Evolutionary conservation across 2,797 vertebrate species (phyloP), one percentile per base, ranked within the genome.

Genomic region (Hafferia zeledoni): DNA sequence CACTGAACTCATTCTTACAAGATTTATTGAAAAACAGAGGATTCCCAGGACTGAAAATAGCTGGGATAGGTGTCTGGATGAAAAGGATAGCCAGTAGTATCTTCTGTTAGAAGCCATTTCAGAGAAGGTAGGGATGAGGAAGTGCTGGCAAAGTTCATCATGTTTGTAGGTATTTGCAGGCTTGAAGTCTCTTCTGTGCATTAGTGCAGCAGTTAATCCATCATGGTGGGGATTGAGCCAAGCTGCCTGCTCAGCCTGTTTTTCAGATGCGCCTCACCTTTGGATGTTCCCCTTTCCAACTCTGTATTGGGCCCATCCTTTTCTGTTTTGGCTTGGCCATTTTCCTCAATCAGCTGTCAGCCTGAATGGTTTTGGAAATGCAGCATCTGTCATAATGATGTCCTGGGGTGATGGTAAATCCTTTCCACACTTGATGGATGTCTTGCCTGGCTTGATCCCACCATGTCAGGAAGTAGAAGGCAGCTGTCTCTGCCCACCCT

Each of bases 151-250:
- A 44, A 49, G 35, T 64, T 86, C 19, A 70, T 77, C 1, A 1
- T 28, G 16, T 55, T 25, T 60, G 24, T 16, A 56, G 31, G 37
- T 44, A 33, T 70, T 77, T 30, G 22, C 68, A 88, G 80, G 49
- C 46, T 91, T 71, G 52, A 19, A 30, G 44, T 28, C 44, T 72
- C 23, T 52, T 24, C 30, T 19, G 25, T 43, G 60, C 52, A 7
- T n/a, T 55, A 27, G 47, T 53, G 59, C 22, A 4, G 5, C 35
- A 70, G 17, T 44, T 74, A 41, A 50, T 55, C 35, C 35, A 14
- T 27, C 3, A 0, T 0, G 3, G 52, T 14, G 25, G 20, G 31
- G n/a, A n/a, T 41, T 25, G 31, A 74, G 31, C 49, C 22, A 31
- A 56, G 53, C 55, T 85, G 46, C 19, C 60, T 49, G 64, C 49